Base-by-base conservation (phyloP, 2,797 vertebrate genomes). In the Xerus rutilus region DNA sequence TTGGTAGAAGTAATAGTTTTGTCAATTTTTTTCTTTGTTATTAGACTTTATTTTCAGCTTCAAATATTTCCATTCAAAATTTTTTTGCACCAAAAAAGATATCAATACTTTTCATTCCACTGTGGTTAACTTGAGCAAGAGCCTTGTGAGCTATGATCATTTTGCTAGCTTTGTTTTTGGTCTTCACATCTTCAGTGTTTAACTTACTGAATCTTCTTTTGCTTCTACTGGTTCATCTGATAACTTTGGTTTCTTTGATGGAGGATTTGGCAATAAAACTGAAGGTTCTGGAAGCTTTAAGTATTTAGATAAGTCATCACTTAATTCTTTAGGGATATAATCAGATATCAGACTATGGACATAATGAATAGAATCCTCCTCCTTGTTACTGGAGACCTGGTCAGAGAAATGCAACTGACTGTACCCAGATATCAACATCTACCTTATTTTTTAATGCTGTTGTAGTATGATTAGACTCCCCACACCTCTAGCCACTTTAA, bases 341-440 rank as follows among this genome's bases (percentile, higher is more conserved):
- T 99, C 99, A 2, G 99, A 99, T 98, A 99, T 98, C 93, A 99
- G 98, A 59, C 99, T 99, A 89, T 99, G 99, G 84, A 99, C 99
- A 65, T 99, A 99, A 18, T 98, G 98, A n/a, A 99, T 70, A 89
- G 99, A 99, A 96, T 99, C 99, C 97, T 99, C 99, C 97, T 99
- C 99, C 73, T 97, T 93, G 92, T 96, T 93, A 95, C 98, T 98
- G 10, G 98, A 97, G 96, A 98, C 98, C 35, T 98, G 98, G 98
- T 99, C 90, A 87, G 98, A 98, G 97, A 99, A 98, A 99, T 1
- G 98, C 99, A 96, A 98, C 96, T 91, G 99, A 99, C 94, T 99
- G 99, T 25, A 99, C 99, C 72, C 98, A 99, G 96, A 98, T 99
- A 95, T 99, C 99, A 20, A 99, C 99, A 65, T 89, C 99, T 91